A percentile compares a stretch with the other conserved stretches of the same genome.
These are phyloP conservation scores for Hippocampus kuda DNA, from an alignment of 2,797 vertebrate species.

Conservation along the genomic window DNA sequence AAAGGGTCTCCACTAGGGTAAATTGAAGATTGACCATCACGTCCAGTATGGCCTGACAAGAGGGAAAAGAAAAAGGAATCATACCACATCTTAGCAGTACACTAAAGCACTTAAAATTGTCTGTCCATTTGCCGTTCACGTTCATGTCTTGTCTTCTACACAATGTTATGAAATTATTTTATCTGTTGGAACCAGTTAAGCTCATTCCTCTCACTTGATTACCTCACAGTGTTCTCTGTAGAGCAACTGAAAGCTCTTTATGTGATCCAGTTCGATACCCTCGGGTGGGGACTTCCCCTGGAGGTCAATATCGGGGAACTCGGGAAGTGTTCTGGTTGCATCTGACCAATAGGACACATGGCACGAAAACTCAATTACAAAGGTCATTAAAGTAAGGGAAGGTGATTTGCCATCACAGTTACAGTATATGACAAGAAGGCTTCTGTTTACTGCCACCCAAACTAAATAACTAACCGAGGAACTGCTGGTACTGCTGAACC, in stretches of 20 bases:
- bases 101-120: background rate
- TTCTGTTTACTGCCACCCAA: background rate
- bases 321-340: slow-evolving; percentile 80
- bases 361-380: background rate
- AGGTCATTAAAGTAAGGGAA: background rate
- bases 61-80: background rate
- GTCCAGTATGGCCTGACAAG: slow-evolving; percentile 80
- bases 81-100: background rate
- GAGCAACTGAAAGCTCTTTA: slow-evolving; percentile 86
- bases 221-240: slow-evolving; percentile 97
- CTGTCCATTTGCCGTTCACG: background rate
- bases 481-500: slow-evolving; percentile 96
- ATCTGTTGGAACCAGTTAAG: background rate
- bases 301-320: slow-evolving; percentile 83
- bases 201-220: slow-evolving; percentile 16
- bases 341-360: slow-evolving; percentile 59
- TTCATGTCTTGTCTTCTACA: background rate
- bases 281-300: slow-evolving; percentile 82
- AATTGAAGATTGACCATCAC: slow-evolving; percentile 95
- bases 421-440: background rate
- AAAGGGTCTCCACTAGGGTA: slow-evolving; percentile 86
- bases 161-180: background rate
- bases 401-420: background rate
- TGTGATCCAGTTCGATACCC: slow-evolving; percentile 76
- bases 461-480: slow-evolving; percentile 73